These are phyloP conservation scores for Serinus canaria DNA, from an alignment of 2,113 vertebrate genomes.

Conservation along the genomic window DNA sequence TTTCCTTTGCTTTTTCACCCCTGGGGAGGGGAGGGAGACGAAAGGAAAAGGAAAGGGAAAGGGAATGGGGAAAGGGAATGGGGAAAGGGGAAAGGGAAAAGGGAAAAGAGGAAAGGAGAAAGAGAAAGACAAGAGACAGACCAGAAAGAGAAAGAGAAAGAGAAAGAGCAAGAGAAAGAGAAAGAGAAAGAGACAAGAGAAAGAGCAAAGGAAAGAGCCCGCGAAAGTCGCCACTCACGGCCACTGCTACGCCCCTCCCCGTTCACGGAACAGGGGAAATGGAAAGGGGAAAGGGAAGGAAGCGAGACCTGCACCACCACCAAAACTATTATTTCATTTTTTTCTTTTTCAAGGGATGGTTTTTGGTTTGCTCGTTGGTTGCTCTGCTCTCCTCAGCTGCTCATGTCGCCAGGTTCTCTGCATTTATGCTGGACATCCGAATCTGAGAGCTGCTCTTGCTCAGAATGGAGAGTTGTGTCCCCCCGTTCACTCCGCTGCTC, in stretches of 20 bases:
- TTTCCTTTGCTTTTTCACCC: background rate
- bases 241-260: too few species aligned
- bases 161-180: background rate
- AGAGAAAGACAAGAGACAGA: too few species aligned
- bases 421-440: constrained; percentile 95
- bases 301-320: background rate
- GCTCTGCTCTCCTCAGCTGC: constrained; percentile 37
- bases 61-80: too few species aligned
- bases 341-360: constrained; percentile 7
- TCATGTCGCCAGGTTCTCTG: constrained; percentile 95
- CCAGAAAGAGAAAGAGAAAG: too few species aligned
- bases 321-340: background rate
- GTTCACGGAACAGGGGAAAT: too few species aligned
- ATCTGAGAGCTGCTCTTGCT: constrained; percentile 99
- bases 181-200: too few species aligned
- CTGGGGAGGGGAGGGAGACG: background rate
- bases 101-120: too few species aligned
- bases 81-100: too few species aligned
- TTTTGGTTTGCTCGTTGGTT: constrained; percentile 21
- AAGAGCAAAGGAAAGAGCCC: too few species aligned
- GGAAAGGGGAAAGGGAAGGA: too few species aligned
- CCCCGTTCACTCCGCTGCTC: constrained; percentile 98
- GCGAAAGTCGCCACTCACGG: too few species aligned
- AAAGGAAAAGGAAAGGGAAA: too few species aligned
- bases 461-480: constrained; percentile 97